phyloP scores from a whole-genome alignment of 2,888 invertebrate genomes.

The Tineola bisselliella region DNA sequence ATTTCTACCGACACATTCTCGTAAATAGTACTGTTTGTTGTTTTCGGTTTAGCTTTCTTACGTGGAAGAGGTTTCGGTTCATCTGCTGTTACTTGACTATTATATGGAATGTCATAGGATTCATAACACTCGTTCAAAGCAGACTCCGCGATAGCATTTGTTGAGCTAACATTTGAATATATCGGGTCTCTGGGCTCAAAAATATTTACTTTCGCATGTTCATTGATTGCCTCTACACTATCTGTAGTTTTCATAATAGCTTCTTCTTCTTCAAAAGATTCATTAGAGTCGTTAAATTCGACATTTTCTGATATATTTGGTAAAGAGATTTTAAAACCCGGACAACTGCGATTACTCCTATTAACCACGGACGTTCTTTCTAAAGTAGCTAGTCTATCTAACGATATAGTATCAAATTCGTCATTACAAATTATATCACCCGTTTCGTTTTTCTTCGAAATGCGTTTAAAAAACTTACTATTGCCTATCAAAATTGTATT shows the following conservation, averaged over 20 bases:
- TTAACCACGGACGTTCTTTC: slow-evolving; percentile 55
- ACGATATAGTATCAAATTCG: slow-evolving; percentile 60
- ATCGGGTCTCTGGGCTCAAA: slow-evolving; percentile 37
- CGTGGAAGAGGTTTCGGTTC: slow-evolving; percentile 45
- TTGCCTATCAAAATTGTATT: slow-evolving; percentile 55
- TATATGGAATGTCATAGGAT: slow-evolving; percentile 38
- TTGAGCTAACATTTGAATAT: slow-evolving; percentile 24
- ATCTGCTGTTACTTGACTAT: slow-evolving; percentile 16
- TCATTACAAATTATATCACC: slow-evolving; percentile 56
- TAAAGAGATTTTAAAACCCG: slow-evolving; percentile 56
- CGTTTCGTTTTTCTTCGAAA: slow-evolving; percentile 56
- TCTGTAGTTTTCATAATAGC: slow-evolving; percentile 20
- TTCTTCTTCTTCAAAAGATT: slow-evolving; percentile 35
- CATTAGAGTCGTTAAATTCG: slow-evolving; percentile 45
- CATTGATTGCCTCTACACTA: slow-evolving; percentile 38
- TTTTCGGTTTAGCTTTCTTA: slow-evolving; percentile 22
- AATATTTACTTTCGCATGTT: slow-evolving; percentile 34
- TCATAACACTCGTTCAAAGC: slow-evolving; percentile 57
- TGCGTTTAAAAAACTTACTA: slow-evolving; percentile 57
- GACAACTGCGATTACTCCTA: slow-evolving; percentile 59
- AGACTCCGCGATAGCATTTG: slow-evolving; percentile 30
- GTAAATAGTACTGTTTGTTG: slow-evolving; percentile 35
- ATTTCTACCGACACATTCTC: slow-evolving; percentile 37
- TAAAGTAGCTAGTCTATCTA: slow-evolving; percentile 51
- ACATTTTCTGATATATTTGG: slow-evolving; percentile 61